Conservation (phyloP, 1,140 invertebrate genomes). For the Megalopta genalis region DNA sequence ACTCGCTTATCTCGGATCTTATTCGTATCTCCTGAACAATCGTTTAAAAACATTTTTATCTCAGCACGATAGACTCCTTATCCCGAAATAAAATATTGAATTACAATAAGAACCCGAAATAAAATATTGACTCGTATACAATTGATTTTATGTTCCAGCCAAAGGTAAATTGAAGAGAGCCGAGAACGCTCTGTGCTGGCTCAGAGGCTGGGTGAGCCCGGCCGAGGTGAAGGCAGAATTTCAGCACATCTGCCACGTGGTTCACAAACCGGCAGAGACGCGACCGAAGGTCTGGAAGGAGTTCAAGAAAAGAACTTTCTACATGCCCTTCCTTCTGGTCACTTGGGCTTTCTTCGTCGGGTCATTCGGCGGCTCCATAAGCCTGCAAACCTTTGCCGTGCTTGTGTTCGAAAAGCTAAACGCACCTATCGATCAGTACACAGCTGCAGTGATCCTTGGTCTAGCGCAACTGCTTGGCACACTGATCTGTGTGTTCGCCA, state of each 20-base stretch:
- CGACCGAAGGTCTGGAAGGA: slow-evolving; percentile 66
- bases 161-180: slow-evolving; percentile 83
- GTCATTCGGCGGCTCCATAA: slow-evolving; percentile 86
- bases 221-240: slow-evolving; percentile 82
- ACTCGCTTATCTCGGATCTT: too few species aligned
- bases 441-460: slow-evolving; percentile 86
- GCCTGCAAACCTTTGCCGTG: slow-evolving; percentile 87
- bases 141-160: slow-evolving; percentile 66
- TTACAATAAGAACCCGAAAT: too few species aligned
- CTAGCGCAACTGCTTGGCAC: slow-evolving; percentile 85
- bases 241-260: slow-evolving; percentile 78
- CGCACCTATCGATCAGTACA: slow-evolving; percentile 86
- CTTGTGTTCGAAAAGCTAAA: slow-evolving; percentile 85
- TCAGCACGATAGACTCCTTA: too few species aligned
- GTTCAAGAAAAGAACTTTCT: slow-evolving; percentile 81
- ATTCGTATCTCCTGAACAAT: too few species aligned
- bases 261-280: slow-evolving; percentile 64
- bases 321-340: slow-evolving; percentile 84
- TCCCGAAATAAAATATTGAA: too few species aligned
- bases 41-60: too few species aligned
- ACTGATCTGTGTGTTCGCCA: slow-evolving; percentile 82
- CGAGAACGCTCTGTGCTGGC: slow-evolving; percentile 81
- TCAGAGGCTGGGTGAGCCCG: slow-evolving; percentile 84
- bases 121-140: too few species aligned
- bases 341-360: slow-evolving; percentile 84